Conservation (phyloP, 2,888 invertebrate genomes). For the Brachynemurus nebulosus region DNA sequence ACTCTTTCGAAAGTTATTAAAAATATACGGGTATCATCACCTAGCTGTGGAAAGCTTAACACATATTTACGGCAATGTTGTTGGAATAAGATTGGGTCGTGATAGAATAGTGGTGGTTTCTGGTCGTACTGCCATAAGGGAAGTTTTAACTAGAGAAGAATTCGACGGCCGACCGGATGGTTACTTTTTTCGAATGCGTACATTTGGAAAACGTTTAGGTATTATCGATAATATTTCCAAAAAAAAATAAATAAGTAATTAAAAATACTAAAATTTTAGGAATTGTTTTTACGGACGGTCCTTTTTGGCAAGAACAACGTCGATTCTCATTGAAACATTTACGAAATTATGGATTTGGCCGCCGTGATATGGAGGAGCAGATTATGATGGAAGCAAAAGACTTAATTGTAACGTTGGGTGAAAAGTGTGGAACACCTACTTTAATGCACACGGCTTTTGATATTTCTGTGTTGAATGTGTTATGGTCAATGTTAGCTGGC, state of each 20-base stretch:
- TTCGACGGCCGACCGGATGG: slow-evolving; percentile 59
- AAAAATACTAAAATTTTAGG: slow-evolving; percentile 31
- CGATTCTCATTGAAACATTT: slow-evolving; percentile 51
- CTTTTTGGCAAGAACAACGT: slow-evolving; percentile 49
- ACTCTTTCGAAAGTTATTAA: slow-evolving; percentile 27
- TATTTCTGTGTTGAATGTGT: slow-evolving; percentile 47
- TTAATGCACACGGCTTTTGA: slow-evolving; percentile 40
- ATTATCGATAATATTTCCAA: slow-evolving; percentile 8
- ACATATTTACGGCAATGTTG: slow-evolving; percentile 44
- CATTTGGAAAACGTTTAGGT: slow-evolving; percentile 54
- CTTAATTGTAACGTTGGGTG: slow-evolving; percentile 34
- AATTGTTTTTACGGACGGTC: slow-evolving; percentile 54
- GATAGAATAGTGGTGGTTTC: slow-evolving; percentile 47
- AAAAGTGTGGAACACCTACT: slow-evolving; percentile 29
- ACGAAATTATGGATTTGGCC: slow-evolving; percentile 48
- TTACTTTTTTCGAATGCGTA: slow-evolving; percentile 50
- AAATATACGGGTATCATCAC: slow-evolving; percentile 37
- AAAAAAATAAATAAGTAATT: too few relatives aligned
- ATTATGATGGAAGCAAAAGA: slow-evolving; percentile 41
- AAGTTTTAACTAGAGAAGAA: slow-evolving; percentile 44
- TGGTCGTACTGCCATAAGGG: slow-evolving; percentile 44
- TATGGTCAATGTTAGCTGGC: slow-evolving; percentile 59
- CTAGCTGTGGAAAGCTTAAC: slow-evolving; percentile 44
- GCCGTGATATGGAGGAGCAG: slow-evolving; percentile 42
- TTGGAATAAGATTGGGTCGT: slow-evolving; percentile 50